Evolutionary conservation across 2,888 invertebrate species (phyloP), one percentile per base, ranked within the genome.

Genomic region (Siphonodentalium dalli): DNA sequence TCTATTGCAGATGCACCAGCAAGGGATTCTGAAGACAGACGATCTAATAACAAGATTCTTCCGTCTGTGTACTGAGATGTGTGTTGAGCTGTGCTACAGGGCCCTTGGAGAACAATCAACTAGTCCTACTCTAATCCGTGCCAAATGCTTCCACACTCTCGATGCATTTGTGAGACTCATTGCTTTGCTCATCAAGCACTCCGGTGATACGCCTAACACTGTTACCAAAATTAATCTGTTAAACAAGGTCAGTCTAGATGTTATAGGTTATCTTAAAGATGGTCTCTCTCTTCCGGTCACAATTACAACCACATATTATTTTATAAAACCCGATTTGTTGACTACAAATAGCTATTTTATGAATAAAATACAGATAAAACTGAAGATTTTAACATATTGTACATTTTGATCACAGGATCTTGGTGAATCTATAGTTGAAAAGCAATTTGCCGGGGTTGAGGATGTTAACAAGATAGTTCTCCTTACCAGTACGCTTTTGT

Each of bases 21-120:
- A 93, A 70, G 94, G 99, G 4, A 94, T 99, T 56, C 85, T 97
- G 46, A 97, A 97, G 82, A 95, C 96, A 0, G 99, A 99, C 78
- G 98, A 99, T 77, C 86, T 96, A 74, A 96, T 99, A 60, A 94
- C 96, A 0, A 85, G 97, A 53, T 99, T 99, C 85, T 97, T 99
- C 86, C 88, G 98, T 37, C 88, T 97, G 58, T 94, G 95, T 50
- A 94, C 95, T 0, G 95, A 97, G 81, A 90, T 96, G 86, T 97
- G 97, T 82, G 91, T 97, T 2, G 95, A 97, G 80, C 88, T 93
- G 53, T 93, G 95, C 31, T 96, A 96, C 80, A 88, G 94, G 54
- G 88, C 88, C 46, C 83, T 93, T 9, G 86, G 86, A 6, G 93
- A 94, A 65, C 89, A 89, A 54, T 70, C 66, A 3, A 74, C 74